Evolutionary conservation across 2,113 vertebrate species (phyloP).

Genomic region (Lampris incognitus): DNA sequence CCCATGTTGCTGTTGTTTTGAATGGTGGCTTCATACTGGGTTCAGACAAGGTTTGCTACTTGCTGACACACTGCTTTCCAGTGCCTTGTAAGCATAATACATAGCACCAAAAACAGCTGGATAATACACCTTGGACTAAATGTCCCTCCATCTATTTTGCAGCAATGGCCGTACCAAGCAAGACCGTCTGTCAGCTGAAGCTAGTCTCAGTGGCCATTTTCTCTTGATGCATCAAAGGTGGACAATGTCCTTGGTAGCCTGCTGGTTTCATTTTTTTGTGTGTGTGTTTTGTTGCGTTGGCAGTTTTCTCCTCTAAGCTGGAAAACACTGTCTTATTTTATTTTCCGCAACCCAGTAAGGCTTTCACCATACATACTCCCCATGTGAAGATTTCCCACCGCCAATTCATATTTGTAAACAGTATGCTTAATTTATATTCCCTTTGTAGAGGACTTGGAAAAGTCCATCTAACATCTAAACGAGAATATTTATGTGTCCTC

Average conservation of each 20-base stretch:
- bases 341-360: constrained; percentile 20
- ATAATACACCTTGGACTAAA: background rate
- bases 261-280: constrained; percentile 5
- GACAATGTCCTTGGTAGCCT: background rate
- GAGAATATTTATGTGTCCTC: constrained; percentile 26
- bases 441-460: constrained; percentile 42
- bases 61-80: background rate
- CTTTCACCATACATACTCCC: constrained; percentile 4
- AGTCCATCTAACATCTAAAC: constrained; percentile 42
- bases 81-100: constrained; percentile 8
- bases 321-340: constrained; percentile 21
- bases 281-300: background rate
- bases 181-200: constrained; percentile 8
- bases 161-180: background rate
- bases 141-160: constrained; percentile 1
- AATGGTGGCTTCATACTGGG: background rate
- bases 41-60: constrained; percentile 5
- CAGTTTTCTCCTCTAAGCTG: constrained; percentile 11
- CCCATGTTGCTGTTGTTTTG: background rate
- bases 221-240: background rate
- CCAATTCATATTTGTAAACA: constrained; percentile 40
- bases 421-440: background rate
- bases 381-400: constrained; percentile 34
- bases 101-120: constrained; percentile 15
- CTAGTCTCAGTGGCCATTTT: background rate